These are phyloP conservation scores for Plumapathes pennacea DNA, from an alignment of 92 coral and sea anemone species.

Conservation along the genomic window DNA sequence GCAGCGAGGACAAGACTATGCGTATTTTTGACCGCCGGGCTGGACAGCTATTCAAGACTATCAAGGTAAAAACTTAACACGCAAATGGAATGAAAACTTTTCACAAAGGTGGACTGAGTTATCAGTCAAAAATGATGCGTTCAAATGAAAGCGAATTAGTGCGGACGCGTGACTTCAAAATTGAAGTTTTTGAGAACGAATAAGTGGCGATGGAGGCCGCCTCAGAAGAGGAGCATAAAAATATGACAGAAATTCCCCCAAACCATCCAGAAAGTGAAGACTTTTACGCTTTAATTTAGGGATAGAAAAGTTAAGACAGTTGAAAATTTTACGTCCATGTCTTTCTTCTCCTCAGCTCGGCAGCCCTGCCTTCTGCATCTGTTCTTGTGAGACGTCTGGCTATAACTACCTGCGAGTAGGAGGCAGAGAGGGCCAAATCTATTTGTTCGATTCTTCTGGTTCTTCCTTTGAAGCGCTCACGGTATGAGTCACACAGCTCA, in stretches of 20 bases:
- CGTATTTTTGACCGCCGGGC: conserved; percentile 83
- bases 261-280: too few species aligned
- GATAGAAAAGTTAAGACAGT: not conserved
- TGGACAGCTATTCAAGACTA: conserved; percentile 58
- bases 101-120: too few species aligned
- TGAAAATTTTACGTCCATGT: not conserved
- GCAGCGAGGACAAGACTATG: conserved; percentile 90
- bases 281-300: not conserved
- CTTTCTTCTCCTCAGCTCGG: conserved; percentile 34
- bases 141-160: too few species aligned
- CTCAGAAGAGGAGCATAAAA: too few species aligned
- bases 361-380: conserved; percentile 75
- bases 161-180: too few species aligned
- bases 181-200: too few species aligned
- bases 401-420: conserved; percentile 87
- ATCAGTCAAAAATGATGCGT: too few species aligned
- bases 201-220: too few species aligned
- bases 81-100: not conserved
- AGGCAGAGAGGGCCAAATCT: conserved; percentile 78
- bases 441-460: conserved; percentile 62
- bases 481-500: conserved; percentile 31
- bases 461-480: conserved; percentile 61
- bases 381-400: conserved; percentile 66
- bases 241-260: too few species aligned
- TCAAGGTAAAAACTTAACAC: conserved; percentile 59